Percentiles rank a stretch among this genome's conserved stretches.
Evolutionary conservation across 2,888 invertebrate genomes (phyloP).

Genomic region (Agrochola macilenta): DNA sequence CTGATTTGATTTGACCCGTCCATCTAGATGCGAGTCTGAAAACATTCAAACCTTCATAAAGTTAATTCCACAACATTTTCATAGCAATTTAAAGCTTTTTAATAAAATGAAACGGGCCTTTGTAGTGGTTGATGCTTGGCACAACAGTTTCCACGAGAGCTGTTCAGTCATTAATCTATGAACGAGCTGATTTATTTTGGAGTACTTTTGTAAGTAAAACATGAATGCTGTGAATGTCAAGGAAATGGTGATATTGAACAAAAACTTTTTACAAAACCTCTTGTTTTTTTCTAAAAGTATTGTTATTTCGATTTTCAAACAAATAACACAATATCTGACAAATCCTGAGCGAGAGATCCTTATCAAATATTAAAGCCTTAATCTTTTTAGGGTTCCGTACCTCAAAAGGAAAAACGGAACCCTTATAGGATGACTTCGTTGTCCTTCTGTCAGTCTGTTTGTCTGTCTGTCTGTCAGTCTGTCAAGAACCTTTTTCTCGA

Average conservation of each 20-base stretch:
- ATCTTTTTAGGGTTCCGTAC: background rate
- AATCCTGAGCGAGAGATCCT: background rate
- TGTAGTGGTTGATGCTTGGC: background rate
- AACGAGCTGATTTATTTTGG: slow-evolving; percentile 11
- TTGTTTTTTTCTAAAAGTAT: background rate
- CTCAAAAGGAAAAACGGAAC: too few relatives aligned
- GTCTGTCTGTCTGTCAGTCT: too few relatives aligned
- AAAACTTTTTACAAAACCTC: background rate
- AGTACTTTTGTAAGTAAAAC: background rate
- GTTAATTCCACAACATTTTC: slow-evolving; percentile 8
- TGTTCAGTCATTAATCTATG: slow-evolving; percentile 1
- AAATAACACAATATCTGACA: slow-evolving; percentile 13
- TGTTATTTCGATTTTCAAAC: background rate
- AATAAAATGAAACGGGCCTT: background rate
- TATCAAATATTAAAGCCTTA: slow-evolving; percentile 28
- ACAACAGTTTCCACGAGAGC: background rate
- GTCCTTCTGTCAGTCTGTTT: too few relatives aligned
- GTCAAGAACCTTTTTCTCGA: too few relatives aligned
- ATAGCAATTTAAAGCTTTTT: slow-evolving; percentile 12
- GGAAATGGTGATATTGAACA: too few relatives aligned
- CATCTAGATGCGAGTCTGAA: background rate
- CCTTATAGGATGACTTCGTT: too few relatives aligned
- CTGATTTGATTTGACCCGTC: too few relatives aligned
- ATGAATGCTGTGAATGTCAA: background rate
- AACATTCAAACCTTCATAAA: background rate